These are phyloP conservation scores for Myoxocephalus aenaeus DNA, from an alignment of 2,797 vertebrate genomes.

Conservation along the genomic window DNA sequence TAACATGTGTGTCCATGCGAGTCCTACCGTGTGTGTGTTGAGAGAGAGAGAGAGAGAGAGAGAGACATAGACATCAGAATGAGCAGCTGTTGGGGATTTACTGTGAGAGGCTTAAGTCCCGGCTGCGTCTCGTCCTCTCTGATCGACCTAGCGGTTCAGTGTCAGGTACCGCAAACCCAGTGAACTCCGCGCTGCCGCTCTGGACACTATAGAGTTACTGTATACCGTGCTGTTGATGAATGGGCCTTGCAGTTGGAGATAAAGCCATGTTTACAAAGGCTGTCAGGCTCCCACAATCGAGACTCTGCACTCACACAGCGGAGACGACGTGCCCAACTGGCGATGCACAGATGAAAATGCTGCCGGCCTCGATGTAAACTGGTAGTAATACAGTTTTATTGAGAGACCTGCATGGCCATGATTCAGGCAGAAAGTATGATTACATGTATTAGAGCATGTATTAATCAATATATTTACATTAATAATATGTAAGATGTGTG, in stretches of 20 bases:
- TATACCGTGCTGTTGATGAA: conserved; percentile 51
- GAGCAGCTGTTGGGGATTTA: conserved; percentile 86
- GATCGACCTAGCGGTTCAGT: conserved; percentile 81
- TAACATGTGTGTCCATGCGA: conserved; percentile 40
- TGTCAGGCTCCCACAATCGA: conserved; percentile 32
- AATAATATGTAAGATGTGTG: neutral
- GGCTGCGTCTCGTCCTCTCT: conserved; percentile 78
- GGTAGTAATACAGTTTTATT: neutral
- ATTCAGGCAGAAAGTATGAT: neutral
- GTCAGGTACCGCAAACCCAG: conserved; percentile 82
- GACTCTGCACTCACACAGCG: conserved; percentile 28
- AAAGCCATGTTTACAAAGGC: conserved; percentile 61
- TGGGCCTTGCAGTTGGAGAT: conserved; percentile 42
- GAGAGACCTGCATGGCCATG: neutral
- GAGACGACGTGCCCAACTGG: neutral
- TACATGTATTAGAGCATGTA: neutral
- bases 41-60: conserved; percentile 64
- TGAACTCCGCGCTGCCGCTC: conserved; percentile 67
- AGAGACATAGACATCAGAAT: conserved; percentile 74
- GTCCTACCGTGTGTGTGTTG: conserved; percentile 40
- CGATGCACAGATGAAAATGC: conserved; percentile 12
- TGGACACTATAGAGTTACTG: conserved; percentile 61
- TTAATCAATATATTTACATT: neutral
- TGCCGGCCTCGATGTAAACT: neutral
- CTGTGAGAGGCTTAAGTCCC: conserved; percentile 80